These are phyloP conservation scores for Podiceps cristatus DNA, from an alignment of 2,113 vertebrate species.

Conservation along the genomic window DNA sequence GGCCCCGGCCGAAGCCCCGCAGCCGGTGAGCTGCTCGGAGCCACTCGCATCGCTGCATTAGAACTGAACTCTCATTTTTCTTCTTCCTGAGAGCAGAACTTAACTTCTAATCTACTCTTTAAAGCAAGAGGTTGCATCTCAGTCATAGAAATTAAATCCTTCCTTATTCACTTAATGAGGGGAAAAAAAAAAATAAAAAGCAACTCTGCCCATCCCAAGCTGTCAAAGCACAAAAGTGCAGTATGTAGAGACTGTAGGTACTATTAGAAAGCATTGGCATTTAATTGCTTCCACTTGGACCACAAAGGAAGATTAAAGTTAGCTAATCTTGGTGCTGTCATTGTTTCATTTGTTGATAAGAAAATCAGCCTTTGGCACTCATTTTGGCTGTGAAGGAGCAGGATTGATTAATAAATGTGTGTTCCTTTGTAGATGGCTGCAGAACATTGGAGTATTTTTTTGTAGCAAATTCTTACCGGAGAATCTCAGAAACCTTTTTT, in stretches of 20 bases:
- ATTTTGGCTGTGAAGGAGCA: not conserved
- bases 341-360: not conserved
- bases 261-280: not conserved
- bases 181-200: not conserved
- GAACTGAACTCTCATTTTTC: not conserved
- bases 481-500: not conserved
- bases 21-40: not conserved
- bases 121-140: not conserved
- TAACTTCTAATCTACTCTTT: not conserved
- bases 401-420: not conserved
- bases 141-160: not conserved
- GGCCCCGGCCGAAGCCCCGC: too few relatives aligned
- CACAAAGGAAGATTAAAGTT: not conserved
- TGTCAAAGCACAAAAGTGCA: not conserved
- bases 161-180: not conserved
- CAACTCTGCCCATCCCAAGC: not conserved
- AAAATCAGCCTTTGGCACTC: not conserved
- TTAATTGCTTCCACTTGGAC: not conserved
- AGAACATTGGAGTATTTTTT: not conserved
- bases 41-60: not conserved
- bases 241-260: not conserved
- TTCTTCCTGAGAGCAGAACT: not conserved
- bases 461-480: not conserved
- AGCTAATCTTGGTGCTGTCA: not conserved
- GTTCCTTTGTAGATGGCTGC: not conserved